Conservation (phyloP, 2,888 invertebrate species). For the Lithophane ornitopus region DNA sequence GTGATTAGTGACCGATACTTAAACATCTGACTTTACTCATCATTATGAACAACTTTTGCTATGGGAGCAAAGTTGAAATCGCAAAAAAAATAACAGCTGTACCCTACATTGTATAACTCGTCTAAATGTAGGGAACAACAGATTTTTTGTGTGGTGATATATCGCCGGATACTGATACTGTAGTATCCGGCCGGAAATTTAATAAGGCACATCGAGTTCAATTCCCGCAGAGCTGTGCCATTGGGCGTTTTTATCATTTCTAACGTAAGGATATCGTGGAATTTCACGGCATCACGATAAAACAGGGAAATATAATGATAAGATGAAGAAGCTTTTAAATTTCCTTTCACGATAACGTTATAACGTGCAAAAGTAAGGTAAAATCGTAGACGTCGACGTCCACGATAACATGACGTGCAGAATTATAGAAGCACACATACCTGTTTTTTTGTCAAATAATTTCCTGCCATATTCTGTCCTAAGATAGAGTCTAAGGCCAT, state of each 20-base stretch:
- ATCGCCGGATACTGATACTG: neutral
- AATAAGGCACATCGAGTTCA: neutral
- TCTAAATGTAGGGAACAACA: too few relatives aligned
- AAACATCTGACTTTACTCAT: too few relatives aligned
- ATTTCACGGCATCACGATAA: neutral
- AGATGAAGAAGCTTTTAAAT: neutral
- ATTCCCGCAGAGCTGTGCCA: neutral
- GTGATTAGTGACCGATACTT: too few relatives aligned
- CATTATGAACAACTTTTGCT: too few relatives aligned
- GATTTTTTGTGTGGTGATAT: neutral
- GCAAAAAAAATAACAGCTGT: too few relatives aligned
- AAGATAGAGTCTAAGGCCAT: slow-evolving; percentile 72
- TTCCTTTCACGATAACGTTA: neutral
- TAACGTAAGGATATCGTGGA: neutral
- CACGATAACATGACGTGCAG: too few relatives aligned
- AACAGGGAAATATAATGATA: neutral
- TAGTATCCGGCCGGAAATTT: neutral
- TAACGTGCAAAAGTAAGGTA: neutral
- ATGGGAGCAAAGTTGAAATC: too few relatives aligned
- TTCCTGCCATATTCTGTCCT: slow-evolving; percentile 73
- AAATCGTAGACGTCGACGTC: neutral
- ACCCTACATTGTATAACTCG: too few relatives aligned
- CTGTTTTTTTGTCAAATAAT: slow-evolving; percentile 80
- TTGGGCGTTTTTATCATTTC: neutral
- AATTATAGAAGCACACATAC: slow-evolving; percentile 56